Base-by-base conservation (phyloP, 2,797 vertebrate species). In the Cuculus canorus region DNA sequence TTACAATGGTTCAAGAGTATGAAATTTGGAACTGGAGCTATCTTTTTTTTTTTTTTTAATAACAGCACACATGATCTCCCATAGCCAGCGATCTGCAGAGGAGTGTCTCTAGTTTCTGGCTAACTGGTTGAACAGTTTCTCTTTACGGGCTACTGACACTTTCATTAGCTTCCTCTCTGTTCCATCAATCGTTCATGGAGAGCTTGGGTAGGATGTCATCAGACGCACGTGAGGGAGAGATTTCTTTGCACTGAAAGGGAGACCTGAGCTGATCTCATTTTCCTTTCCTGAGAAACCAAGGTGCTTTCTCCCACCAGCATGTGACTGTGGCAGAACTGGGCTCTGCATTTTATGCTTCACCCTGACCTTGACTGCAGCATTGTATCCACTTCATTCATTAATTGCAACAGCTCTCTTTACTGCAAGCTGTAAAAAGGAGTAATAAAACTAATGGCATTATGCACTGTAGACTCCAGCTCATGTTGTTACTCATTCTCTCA, bases 401-500 rank as follows among this genome's bases (percentile, higher is more conserved):
- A 92, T 30, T 69, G 84, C 79, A 81, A 41, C 60, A 69, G 30
- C 63, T 43, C n/a, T 61, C 35, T 90, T 93, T 85, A 78, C 45
- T 78, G 81, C 1, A 24, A 71, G 68, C 61, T 87, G 41, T 88
- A 82, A 85, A 92, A 76, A 4, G 25, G 16, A 90, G 71, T 35
- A 95, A 93, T 87, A 86, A 95, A 87, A 79, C 25, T 91, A 91
- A 94, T 70, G 69, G 65, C 25, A 72, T 94, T 85, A 85, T 35
- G 32, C 54, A 54, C 35, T 61, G 56, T 47, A 77, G 73, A 75
- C 33, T 90, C 39, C 45, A 82, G 65, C 33, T 91, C 54, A n/a
- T 24, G 48, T 68, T 73, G 52, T 82, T 87, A 85, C 64, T 92
- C 68, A 84, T 88, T 80, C 52, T 80, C 78, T 92, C 79, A 80